phyloP scores from a whole-genome alignment of 1,140 invertebrate genomes.

The Manduca sexta region DNA sequence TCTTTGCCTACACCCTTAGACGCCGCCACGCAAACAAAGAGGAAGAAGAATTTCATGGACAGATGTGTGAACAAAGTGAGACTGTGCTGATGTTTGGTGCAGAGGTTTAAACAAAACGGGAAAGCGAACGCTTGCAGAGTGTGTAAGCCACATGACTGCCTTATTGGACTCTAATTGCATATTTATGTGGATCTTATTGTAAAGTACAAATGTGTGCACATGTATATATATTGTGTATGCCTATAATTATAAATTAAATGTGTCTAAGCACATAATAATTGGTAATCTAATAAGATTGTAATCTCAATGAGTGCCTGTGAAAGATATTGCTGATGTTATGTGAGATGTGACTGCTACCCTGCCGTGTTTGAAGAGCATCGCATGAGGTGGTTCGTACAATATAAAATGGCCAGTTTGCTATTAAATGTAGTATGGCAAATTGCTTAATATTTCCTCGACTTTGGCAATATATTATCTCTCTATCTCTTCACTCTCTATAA shows the following conservation, averaged over 20 bases:
- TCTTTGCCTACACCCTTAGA: slow-evolving; percentile 58
- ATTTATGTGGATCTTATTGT: slow-evolving; percentile 61
- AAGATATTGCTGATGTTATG: slow-evolving; percentile 34
- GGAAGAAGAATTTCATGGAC: slow-evolving; percentile 84
- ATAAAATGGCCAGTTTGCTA: slow-evolving; percentile 52
- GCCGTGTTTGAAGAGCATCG: slow-evolving; percentile 54
- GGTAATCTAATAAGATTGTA: slow-evolving; percentile 47
- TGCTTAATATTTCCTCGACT: slow-evolving; percentile 45
- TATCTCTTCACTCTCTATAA: slow-evolving; percentile 66
- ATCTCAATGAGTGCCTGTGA: slow-evolving; percentile 63
- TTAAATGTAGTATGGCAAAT: slow-evolving; percentile 70
- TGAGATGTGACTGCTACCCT: slow-evolving; percentile 45
- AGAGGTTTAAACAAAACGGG: slow-evolving; percentile 16
- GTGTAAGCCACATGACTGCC: slow-evolving; percentile 48
- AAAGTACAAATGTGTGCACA: slow-evolving; percentile 69
- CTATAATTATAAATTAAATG: slow-evolving; percentile 41
- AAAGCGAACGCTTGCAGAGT: slow-evolving; percentile 45
- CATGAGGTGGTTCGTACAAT: slow-evolving; percentile 38
- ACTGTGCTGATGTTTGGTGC: slow-evolving; percentile 72
- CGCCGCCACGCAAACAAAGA: slow-evolving; percentile 69
- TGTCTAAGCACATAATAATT: slow-evolving; percentile 35
- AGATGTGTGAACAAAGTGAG: slow-evolving; percentile 84
- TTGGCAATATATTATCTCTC: slow-evolving; percentile 50
- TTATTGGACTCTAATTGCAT: slow-evolving; percentile 59
- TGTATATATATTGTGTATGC: slow-evolving; percentile 65